Conservation (phyloP, 2,797 vertebrate species). For the Malacoctenus gilli region DNA sequence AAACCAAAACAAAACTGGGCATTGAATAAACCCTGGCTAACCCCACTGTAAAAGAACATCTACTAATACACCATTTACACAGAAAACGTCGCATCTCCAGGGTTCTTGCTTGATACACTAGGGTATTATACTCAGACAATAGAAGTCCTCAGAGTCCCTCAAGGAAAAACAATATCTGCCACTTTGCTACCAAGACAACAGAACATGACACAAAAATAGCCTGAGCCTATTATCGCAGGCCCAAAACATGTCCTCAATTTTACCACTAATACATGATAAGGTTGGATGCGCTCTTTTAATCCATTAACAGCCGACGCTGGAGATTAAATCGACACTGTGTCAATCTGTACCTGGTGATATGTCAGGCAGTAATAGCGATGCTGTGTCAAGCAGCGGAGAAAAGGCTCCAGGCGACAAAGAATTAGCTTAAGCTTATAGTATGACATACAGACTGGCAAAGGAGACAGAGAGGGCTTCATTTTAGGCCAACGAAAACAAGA, state of each 20-base stretch:
- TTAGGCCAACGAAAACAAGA: slow-evolving; percentile 37
- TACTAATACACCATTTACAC: slow-evolving; percentile 36
- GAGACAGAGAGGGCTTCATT: slow-evolving; percentile 28
- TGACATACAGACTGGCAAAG: slow-evolving; percentile 15
- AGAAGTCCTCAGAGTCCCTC: slow-evolving; percentile 43
- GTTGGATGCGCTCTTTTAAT: slow-evolving; percentile 46
- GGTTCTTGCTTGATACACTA: slow-evolving; percentile 47
- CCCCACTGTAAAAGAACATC: slow-evolving; percentile 28
- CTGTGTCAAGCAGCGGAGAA: slow-evolving; percentile 48
- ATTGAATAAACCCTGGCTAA: slow-evolving; percentile 8
- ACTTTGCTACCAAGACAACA: slow-evolving; percentile 72
- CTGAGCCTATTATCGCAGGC: slow-evolving; percentile 44
- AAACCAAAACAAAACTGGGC: neutral
- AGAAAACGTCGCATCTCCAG: slow-evolving; percentile 38
- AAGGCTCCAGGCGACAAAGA: slow-evolving; percentile 35
- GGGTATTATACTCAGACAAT: slow-evolving; percentile 59
- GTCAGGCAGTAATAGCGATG: slow-evolving; percentile 57
- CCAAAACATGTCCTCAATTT: slow-evolving; percentile 58
- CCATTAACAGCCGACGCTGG: slow-evolving; percentile 38
- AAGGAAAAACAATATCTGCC: slow-evolving; percentile 61
- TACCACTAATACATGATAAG: slow-evolving; percentile 54
- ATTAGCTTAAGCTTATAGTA: slow-evolving; percentile 43
- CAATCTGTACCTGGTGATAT: slow-evolving; percentile 69
- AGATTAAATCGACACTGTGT: slow-evolving; percentile 64
- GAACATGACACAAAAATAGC: slow-evolving; percentile 63